Evolutionary conservation across 2,113 vertebrate genomes (phyloP), one percentile per base, ranked within the genome.

Genomic region (Triplophysa tibetana): DNA sequence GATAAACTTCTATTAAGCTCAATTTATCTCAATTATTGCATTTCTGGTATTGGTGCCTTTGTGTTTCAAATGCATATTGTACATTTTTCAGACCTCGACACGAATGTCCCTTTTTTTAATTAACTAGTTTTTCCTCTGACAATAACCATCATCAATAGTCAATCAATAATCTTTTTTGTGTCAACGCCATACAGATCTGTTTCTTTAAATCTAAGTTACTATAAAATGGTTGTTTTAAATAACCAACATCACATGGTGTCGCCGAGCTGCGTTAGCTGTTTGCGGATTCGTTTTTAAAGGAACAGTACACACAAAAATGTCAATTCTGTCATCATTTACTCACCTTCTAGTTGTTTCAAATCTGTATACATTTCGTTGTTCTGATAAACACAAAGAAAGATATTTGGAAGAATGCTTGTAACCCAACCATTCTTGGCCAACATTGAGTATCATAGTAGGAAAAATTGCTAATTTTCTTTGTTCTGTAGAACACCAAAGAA

Each of bases 31-130:
- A 75, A 52, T 50, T 63, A 62, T 43, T n/a, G 41, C 45, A 38
- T 75, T 63, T 80, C 14, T n/a, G 75, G 38, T 61, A 19, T 63
- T 29, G 33, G 41, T 69, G 13, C 65, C 33, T 82, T 21, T 3
- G 24, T 12, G 50, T 54, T 54, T 54, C 2, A 9, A n/a, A n/a
- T 21, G n/a, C 8, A 56, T 8, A 17, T 19, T 17, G 17, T 56
- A 56, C 6, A 58, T 58, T 54, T n/a, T 21, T 21, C 2, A 19
- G 54, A 58, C 19, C n/a, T 19, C n/a, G 48, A 8, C 54, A 60
- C 54, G 29, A n/a, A 43, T 41, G 73, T 19, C 26, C 43, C 2
- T 8, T 21, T 64, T 77, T 77, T 48, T 24, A 24, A 2, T 24
- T 11, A 61, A 16, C n/a, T 75, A 54, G 48, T 64, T 43, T 21